These are phyloP conservation scores for Trichonephila inaurata DNA, from an alignment of 1,140 invertebrate genomes.

Conservation along the genomic window DNA sequence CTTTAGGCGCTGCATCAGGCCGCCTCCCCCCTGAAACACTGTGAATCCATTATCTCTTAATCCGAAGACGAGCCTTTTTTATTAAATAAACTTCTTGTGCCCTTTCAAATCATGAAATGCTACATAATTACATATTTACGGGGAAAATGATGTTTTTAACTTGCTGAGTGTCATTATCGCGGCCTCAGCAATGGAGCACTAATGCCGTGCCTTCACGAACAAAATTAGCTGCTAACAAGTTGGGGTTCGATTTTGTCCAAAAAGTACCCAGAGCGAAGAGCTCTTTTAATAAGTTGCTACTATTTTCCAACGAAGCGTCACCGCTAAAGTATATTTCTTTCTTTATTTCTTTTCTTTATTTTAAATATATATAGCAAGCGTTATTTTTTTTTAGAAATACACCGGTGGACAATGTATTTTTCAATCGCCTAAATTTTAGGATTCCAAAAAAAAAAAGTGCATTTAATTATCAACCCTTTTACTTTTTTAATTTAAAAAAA, in stretches of 20 bases:
- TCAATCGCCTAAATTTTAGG: no score
- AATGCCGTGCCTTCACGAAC: neutral
- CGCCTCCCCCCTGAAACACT: neutral
- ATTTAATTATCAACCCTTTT: no score
- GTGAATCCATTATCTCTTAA: slow-evolving; percentile 71
- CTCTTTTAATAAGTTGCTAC: no score
- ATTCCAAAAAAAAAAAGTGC: no score
- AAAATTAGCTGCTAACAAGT: slow-evolving; percentile 60
- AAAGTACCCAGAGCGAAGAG: neutral
- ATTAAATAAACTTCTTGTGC: slow-evolving; percentile 65
- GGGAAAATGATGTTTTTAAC: slow-evolving; percentile 60
- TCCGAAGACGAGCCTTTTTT: slow-evolving; percentile 62
- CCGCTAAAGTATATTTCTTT: no score
- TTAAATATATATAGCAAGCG: no score
- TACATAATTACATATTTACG: slow-evolving; percentile 76
- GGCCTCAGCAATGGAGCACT: neutral
- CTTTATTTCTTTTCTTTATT: no score
- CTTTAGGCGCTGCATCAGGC: slow-evolving; percentile 46
- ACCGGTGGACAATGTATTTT: no score
- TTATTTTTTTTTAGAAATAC: no score
- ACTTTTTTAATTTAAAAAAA: no score
- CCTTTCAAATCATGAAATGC: slow-evolving; percentile 63
- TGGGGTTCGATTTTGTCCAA: slow-evolving; percentile 9
- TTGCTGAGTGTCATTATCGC: slow-evolving; percentile 52
- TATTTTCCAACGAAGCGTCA: no score